Conservation (phyloP, 2,888 invertebrate genomes). For the Stictocephala bisonia region DNA sequence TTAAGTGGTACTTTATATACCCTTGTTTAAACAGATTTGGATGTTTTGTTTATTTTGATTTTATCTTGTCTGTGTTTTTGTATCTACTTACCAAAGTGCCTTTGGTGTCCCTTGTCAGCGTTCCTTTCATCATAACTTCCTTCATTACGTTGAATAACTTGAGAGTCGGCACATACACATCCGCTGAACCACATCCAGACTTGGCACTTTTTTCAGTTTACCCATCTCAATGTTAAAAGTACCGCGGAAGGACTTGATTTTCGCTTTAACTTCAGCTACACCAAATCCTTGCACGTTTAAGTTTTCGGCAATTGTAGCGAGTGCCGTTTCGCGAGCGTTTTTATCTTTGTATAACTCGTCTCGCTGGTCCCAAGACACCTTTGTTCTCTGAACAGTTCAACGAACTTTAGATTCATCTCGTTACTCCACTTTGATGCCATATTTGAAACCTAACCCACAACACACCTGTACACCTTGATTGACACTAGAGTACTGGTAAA, state of each 20-base stretch:
- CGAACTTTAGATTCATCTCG: constrained; percentile 12
- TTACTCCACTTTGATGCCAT: constrained; percentile 36
- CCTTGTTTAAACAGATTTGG: not conserved
- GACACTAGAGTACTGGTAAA: not conserved
- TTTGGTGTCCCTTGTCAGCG: constrained; percentile 12
- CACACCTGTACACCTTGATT: not conserved
- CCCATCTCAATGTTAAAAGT: not conserved
- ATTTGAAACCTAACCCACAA: constrained; percentile 6
- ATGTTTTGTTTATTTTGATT: not conserved
- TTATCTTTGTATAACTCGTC: no score
- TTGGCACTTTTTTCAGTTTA: constrained; percentile 21
- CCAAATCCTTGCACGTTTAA: constrained; percentile 17
- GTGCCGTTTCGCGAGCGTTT: not conserved
- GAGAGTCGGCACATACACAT: constrained; percentile 32
- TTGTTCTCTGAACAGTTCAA: not conserved
- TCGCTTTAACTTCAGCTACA: constrained; percentile 22
- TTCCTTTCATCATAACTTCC: constrained; percentile 23
- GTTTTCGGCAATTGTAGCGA: not conserved
- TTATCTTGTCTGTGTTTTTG: not conserved
- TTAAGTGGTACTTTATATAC: constrained; percentile 2
- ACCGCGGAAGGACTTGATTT: constrained; percentile 12
- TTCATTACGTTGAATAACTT: constrained; percentile 32
- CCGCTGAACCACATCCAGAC: not conserved
- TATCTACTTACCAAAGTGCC: not conserved
- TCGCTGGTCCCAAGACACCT: constrained; percentile 26